phyloP scores from a whole-genome alignment of 2,797 vertebrate species.

The Paramormyrops hopkinsi region DNA sequence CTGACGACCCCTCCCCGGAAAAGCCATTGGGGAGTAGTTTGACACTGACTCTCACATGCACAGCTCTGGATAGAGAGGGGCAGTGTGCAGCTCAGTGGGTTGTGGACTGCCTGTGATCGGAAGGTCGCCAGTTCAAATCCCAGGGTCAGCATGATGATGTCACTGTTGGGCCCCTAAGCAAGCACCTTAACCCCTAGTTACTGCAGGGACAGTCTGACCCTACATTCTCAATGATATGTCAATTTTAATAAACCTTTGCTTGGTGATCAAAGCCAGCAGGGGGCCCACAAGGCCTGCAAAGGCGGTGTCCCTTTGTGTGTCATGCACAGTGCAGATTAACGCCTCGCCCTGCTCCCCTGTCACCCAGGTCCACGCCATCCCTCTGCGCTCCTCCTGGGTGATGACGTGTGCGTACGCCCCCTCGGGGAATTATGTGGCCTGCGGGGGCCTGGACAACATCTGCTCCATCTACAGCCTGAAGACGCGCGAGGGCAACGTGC shows the following conservation, averaged over 20 bases:
- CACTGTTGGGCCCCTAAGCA: neutral
- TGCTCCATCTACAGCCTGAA: conserved; percentile 90
- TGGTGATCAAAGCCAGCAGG: neutral
- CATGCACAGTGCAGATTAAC: neutral
- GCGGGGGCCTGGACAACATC: conserved; percentile 87
- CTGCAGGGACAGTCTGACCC: neutral
- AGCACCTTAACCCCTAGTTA: neutral
- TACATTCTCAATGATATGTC: neutral
- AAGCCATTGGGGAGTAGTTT: neutral
- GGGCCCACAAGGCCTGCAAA: neutral
- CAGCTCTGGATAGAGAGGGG: neutral
- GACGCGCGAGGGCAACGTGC: conserved; percentile 81
- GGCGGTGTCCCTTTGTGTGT: neutral
- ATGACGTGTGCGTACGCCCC: conserved; percentile 88
- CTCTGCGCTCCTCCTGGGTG: conserved; percentile 83
- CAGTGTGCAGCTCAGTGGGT: neutral
- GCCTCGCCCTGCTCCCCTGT: neutral
- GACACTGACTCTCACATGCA: neutral
- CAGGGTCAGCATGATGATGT: neutral
- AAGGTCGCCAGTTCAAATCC: neutral
- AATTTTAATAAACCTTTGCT: neutral
- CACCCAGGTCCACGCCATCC: conserved; percentile 78
- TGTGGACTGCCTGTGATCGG: neutral
- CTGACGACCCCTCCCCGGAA: neutral
- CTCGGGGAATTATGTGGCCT: conserved; percentile 87